A percentile compares a stretch with the other conserved stretches of the same genome.
Evolutionary conservation across 2,113 vertebrate species (phyloP).

Genomic region (Cololabis saira): DNA sequence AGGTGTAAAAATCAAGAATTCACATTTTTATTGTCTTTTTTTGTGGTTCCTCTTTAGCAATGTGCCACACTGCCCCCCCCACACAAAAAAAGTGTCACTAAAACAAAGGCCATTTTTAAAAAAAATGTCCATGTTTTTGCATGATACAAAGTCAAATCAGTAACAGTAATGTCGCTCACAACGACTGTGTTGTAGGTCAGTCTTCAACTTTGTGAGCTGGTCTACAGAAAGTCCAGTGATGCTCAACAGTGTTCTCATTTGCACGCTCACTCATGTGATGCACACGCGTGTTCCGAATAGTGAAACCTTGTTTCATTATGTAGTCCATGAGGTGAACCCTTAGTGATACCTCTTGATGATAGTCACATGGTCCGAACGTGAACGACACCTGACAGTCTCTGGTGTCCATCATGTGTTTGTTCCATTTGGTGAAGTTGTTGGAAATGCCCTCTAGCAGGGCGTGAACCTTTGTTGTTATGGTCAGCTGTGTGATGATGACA

Average conservation of each 20-base stretch:
- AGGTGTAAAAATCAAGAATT: conserved; percentile 17
- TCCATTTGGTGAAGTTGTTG: conserved; percentile 98
- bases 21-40: conserved; percentile 23
- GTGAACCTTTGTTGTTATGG: conserved; percentile 96
- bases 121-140: no score
- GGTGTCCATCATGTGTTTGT: conserved; percentile 99
- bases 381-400: conserved; percentile 99
- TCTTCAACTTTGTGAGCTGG: conserved; percentile 95
- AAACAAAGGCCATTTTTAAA: conserved; percentile 12
- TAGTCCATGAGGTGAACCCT: conserved; percentile 98
- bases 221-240: conserved; percentile 99
- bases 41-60: neutral
- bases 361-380: conserved; percentile 97
- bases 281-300: conserved; percentile 94
- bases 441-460: conserved; percentile 94
- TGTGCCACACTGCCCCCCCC: neutral
- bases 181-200: conserved; percentile 71
- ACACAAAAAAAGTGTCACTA: neutral
- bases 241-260: conserved; percentile 98
- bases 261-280: conserved; percentile 99
- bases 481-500: conserved; percentile 97
- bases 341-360: conserved; percentile 97
- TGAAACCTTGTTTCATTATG: conserved; percentile 98
- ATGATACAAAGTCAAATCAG: conserved; percentile 22
- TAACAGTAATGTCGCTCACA: conserved; percentile 2